These are phyloP conservation scores for Xiphophorus couchianus DNA, from an alignment of 2,113 vertebrate genomes.

Conservation along the genomic window DNA sequence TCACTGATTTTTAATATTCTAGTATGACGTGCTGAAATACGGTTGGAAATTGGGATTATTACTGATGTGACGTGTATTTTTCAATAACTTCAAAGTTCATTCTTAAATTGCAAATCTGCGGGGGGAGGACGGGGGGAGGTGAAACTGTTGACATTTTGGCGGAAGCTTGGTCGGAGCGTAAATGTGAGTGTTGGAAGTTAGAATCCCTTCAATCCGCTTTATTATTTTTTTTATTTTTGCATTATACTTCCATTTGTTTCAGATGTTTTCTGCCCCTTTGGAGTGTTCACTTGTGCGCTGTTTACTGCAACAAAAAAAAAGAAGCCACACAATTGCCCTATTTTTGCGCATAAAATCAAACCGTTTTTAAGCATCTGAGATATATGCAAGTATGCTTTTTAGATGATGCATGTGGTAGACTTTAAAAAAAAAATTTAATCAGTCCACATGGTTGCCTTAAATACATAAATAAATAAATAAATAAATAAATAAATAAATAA, in stretches of 20 bases:
- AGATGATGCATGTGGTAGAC: conserved; percentile 21
- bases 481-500: no score
- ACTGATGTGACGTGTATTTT: no score
- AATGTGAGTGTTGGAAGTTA: conserved; percentile 3
- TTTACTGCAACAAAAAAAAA: background rate
- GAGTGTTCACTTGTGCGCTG: background rate
- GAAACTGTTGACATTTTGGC: background rate
- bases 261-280: background rate
- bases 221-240: background rate
- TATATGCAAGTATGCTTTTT: background rate
- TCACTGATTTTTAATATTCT: no score
- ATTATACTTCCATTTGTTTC: background rate
- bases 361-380: background rate
- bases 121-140: rapidly evolving
- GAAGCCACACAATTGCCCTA: background rate
- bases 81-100: no score
- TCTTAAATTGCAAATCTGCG: background rate
- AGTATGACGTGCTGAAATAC: no score
- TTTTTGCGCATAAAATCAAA: background rate
- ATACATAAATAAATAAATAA: no score
- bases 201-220: conserved; percentile 4
- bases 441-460: background rate
- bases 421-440: conserved; percentile 13
- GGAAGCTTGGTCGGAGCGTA: background rate
- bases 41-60: no score